Evolutionary conservation across 2,888 invertebrate genomes (phyloP).

Genomic region (Pammene aurita): DNA sequence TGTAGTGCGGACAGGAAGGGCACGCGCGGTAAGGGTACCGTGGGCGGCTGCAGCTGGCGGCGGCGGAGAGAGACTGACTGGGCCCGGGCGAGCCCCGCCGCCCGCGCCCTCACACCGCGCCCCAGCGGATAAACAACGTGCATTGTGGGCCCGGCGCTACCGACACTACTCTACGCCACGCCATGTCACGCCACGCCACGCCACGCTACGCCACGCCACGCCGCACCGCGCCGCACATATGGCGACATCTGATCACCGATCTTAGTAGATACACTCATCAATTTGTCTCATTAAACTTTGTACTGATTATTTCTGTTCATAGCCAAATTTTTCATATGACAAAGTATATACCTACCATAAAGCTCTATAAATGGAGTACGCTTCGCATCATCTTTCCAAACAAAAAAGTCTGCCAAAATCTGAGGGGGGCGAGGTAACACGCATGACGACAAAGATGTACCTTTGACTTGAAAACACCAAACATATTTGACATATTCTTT

Average conservation of each 20-base stretch:
- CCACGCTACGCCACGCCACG: conserved; percentile 49
- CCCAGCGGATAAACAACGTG: conserved; percentile 81
- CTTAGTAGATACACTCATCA: conserved; percentile 42
- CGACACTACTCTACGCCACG: conserved; percentile 63
- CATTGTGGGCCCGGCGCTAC: conserved; percentile 79
- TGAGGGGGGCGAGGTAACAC: too few relatives aligned
- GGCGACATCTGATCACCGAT: conserved; percentile 47
- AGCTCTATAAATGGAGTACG: too few relatives aligned
- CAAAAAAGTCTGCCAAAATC: too few relatives aligned
- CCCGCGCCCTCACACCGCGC: conserved; percentile 59
- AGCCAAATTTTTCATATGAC: too few relatives aligned
- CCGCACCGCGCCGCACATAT: conserved; percentile 48
- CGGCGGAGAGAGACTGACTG: conserved; percentile 70
- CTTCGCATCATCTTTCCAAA: too few relatives aligned
- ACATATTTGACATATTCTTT: too few relatives aligned
- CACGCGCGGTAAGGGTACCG: conserved; percentile 61
- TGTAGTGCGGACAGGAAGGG: conserved; percentile 63
- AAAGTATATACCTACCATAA: too few relatives aligned
- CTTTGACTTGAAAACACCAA: too few relatives aligned
- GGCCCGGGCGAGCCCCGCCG: conserved; percentile 74
- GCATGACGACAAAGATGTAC: too few relatives aligned
- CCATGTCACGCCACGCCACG: conserved; percentile 58
- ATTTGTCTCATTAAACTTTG: neutral
- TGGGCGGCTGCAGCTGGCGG: conserved; percentile 66
- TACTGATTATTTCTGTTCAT: too few relatives aligned